Conservation (phyloP, 2,797 vertebrate species). For the Leptoclinus maculatus region DNA sequence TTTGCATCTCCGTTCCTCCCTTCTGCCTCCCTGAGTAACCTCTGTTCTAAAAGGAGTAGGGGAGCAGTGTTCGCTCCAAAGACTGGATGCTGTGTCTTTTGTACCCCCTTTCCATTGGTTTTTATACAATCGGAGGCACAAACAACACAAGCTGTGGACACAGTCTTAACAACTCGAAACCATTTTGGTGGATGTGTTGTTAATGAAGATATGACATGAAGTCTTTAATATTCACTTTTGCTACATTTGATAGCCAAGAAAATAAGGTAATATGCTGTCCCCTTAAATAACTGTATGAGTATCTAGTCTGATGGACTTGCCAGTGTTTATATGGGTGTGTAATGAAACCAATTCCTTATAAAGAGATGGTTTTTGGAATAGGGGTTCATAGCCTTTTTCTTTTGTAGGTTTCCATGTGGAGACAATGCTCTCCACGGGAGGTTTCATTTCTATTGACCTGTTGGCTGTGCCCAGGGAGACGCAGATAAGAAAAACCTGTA, state of each 20-base stretch:
- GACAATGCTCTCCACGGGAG: neutral
- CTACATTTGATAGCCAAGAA: slow-evolving; percentile 33
- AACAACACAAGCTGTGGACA: slow-evolving; percentile 43
- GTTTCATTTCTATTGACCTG: slow-evolving; percentile 37
- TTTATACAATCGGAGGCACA: slow-evolving; percentile 36
- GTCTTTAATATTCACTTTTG: slow-evolving; percentile 47
- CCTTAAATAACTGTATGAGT: slow-evolving; percentile 26
- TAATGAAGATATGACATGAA: slow-evolving; percentile 34
- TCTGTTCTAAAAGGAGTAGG: slow-evolving; percentile 55
- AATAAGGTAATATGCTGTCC: slow-evolving; percentile 12
- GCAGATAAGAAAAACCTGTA: slow-evolving; percentile 7
- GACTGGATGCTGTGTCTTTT: slow-evolving; percentile 57
- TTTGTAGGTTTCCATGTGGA: slow-evolving; percentile 15
- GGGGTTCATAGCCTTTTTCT: slow-evolving; percentile 30
- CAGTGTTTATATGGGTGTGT: slow-evolving; percentile 26
- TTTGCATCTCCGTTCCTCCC: slow-evolving; percentile 39
- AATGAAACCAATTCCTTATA: slow-evolving; percentile 16
- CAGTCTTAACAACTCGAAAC: slow-evolving; percentile 26
- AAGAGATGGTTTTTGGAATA: slow-evolving; percentile 33
- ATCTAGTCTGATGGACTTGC: slow-evolving; percentile 25
- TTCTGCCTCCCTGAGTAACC: slow-evolving; percentile 38
- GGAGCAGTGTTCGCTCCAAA: slow-evolving; percentile 55
- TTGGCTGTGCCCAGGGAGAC: slow-evolving; percentile 44
- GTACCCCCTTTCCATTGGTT: slow-evolving; percentile 33
- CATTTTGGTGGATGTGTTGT: slow-evolving; percentile 22